phyloP scores from a whole-genome alignment of 1,140 invertebrate species.

The Cydia pomonella region DNA sequence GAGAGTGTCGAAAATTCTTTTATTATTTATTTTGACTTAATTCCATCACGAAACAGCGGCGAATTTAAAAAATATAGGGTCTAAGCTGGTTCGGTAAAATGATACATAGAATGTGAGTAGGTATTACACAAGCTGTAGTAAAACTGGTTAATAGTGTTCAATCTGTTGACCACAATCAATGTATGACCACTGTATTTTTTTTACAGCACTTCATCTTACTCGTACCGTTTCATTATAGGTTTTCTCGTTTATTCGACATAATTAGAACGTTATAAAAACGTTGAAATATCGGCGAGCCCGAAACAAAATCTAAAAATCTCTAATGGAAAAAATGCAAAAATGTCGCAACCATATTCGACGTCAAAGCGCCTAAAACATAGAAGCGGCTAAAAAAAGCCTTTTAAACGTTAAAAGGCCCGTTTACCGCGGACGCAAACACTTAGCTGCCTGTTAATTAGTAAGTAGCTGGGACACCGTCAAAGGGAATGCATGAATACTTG shows the following conservation, averaged over 20 bases:
- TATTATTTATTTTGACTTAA: too few relatives aligned
- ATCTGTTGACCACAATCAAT: too few relatives aligned
- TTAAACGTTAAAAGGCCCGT: constrained; percentile 79
- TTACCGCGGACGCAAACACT: constrained; percentile 80
- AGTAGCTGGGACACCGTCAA: constrained; percentile 76
- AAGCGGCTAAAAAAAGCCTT: constrained; percentile 69
- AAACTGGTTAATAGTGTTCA: too few relatives aligned
- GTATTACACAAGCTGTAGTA: too few relatives aligned
- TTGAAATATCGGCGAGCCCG: not conserved
- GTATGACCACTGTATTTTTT: not conserved
- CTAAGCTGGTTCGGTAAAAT: too few relatives aligned
- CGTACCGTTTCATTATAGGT: not conserved
- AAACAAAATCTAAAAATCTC: constrained; percentile 41
- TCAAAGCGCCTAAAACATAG: constrained; percentile 72
- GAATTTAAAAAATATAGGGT: too few relatives aligned
- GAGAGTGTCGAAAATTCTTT: too few relatives aligned
- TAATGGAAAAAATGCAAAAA: constrained; percentile 66
- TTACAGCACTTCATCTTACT: not conserved
- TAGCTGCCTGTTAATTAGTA: constrained; percentile 78
- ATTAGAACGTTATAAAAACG: not conserved
- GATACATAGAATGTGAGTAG: too few relatives aligned
- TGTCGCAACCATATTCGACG: constrained; percentile 68
- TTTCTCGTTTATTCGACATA: not conserved
- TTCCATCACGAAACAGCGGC: too few relatives aligned
- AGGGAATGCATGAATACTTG: constrained; percentile 80